Evolutionary conservation across 2,797 vertebrate species (phyloP).

Genomic region (Amazona finschi): DNA sequence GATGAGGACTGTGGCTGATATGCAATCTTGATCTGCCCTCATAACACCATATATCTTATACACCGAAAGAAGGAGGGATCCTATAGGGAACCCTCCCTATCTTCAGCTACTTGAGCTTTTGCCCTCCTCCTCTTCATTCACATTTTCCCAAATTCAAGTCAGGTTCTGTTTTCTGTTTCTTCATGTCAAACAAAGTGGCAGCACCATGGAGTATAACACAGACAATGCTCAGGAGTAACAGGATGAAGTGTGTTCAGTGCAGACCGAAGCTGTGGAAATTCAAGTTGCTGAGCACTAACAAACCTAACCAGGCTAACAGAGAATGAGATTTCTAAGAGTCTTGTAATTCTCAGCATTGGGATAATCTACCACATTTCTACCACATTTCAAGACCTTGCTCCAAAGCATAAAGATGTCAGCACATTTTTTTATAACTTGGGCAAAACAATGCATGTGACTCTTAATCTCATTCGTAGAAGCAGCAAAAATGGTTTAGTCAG

Average conservation of each 20-base stretch:
- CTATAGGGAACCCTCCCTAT: neutral
- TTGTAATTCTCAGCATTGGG: neutral
- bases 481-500: neutral
- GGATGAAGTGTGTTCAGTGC: neutral
- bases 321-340: neutral
- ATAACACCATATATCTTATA: neutral
- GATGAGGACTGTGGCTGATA: neutral
- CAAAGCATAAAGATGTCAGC: neutral
- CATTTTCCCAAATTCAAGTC: neutral
- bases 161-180: neutral
- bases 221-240: neutral
- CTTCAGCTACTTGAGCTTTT: conserved; percentile 15
- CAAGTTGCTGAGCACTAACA: neutral
- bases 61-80: conserved; percentile 39
- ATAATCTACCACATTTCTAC: neutral
- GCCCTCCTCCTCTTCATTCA: conserved; percentile 6
- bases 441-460: conserved; percentile 29
- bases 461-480: neutral
- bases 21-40: neutral
- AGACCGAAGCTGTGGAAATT: neutral
- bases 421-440: conserved; percentile 11
- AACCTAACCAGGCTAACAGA: neutral
- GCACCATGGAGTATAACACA: neutral
- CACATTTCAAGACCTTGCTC: conserved; percentile 39
- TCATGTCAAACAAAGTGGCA: neutral